Base-by-base conservation (phyloP, 2,113 vertebrate species). In the Prietella phreatophila region DNA sequence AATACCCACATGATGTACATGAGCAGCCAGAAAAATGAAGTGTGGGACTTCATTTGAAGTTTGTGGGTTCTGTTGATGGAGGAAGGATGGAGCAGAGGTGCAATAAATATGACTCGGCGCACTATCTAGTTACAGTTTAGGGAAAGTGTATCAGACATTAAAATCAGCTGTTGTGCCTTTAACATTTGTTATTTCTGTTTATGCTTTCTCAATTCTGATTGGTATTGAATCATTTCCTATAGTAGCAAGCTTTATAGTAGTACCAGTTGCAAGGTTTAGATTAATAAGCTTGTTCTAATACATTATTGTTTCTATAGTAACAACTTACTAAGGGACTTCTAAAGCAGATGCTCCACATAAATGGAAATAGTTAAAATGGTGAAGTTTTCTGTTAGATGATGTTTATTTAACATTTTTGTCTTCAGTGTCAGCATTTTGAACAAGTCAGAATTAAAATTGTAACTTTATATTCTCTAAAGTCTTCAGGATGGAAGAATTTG, bases 31-130 rank as follows among this genome's bases (percentile, higher is more conserved):
- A 65, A n/a, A 83, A 83, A 83, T 63, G 33, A 83, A 65, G 60
- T 83, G 60, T 83, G 39, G 82, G 60, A 42, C 82, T 65, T 65
- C 39, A 47, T n/a, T 65, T 67, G 82, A 83, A 65, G 61, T 42
- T 67, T 83, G 82, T 83, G 82, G 82, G 58, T 65, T 65, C 22
- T 13, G 25, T 47, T 83, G 82, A 83, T 2, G 7, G 60, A 63
- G 60, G 39, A 65, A 83, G 42, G 20, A 10, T 83, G 58, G 60
- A 42, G 39, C 58, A 47, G 25, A 47, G 36, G 82, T 65, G 61
- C 82, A 83, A 65, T 83, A 76, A 58, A 85, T 85, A 42, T 61
- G 55, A 85, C 33, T 61, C 47, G 10, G 50, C 19, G 3, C 69
- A 17, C 53, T 42, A 56, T 78, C 85, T 14, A 25, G 58, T 61